Evolutionary conservation across 2,797 vertebrate genomes (phyloP).

Genomic region (Pantherophis vulpinus): DNA sequence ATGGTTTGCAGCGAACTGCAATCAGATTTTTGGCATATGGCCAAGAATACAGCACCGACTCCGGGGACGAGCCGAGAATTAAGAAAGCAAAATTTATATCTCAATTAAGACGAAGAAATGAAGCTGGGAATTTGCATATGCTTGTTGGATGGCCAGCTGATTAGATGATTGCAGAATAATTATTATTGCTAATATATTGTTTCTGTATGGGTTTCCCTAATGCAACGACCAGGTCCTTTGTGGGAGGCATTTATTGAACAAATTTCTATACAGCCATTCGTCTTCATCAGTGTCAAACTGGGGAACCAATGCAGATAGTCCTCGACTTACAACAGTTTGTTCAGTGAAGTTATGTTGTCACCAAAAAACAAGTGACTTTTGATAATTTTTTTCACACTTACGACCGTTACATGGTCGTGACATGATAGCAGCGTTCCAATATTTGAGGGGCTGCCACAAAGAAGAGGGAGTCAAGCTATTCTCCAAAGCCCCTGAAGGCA

Average conservation of each 20-base stretch:
- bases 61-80: not conserved
- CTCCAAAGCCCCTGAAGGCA: too few relatives aligned
- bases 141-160: not conserved
- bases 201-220: not conserved
- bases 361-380: too few relatives aligned
- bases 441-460: too few relatives aligned
- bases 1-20: not conserved
- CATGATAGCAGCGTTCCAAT: too few relatives aligned
- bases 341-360: too few relatives aligned
- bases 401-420: too few relatives aligned
- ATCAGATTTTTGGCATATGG: not conserved
- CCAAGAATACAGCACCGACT: not conserved
- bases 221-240: not conserved
- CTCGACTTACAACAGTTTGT: too few relatives aligned
- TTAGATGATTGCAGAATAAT: not conserved
- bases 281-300: not conserved
- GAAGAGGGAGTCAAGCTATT: too few relatives aligned
- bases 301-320: not conserved
- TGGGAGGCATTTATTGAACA: not conserved
- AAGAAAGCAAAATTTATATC: not conserved
- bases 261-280: rapidly evolving
- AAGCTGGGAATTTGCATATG: not conserved
- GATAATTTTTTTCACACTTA: too few relatives aligned
- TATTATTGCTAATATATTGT: not conserved
- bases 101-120: not conserved